phyloP scores from a whole-genome alignment of 1,140 invertebrate genomes.

The Apocrypta bakeri region DNA sequence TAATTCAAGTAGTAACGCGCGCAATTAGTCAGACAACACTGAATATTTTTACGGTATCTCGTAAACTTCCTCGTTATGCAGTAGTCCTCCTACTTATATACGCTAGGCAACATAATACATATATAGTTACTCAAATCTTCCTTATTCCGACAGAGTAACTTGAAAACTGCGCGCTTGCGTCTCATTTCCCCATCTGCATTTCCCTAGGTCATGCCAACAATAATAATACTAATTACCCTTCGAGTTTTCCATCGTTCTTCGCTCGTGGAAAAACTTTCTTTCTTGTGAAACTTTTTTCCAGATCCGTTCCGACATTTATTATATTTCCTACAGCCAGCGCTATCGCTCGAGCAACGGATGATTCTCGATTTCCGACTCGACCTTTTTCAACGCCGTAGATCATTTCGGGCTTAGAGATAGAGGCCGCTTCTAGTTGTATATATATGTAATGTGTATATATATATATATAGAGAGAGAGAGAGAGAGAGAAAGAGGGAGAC shows the following conservation, averaged over 20 bases:
- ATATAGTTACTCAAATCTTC: not conserved
- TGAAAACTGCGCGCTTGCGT: too few species aligned
- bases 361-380: slow-evolving; percentile 35
- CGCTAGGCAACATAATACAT: not conserved
- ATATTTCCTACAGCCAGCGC: not conserved
- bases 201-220: not conserved
- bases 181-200: not conserved
- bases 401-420: slow-evolving; percentile 28
- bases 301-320: slow-evolving; percentile 1
- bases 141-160: too few species aligned
- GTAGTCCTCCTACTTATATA: not conserved
- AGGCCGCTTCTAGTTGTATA: not conserved
- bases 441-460: not conserved
- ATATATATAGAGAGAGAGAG: not conserved
- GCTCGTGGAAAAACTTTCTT: not conserved
- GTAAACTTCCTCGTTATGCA: not conserved
- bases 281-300: not conserved
- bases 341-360: slow-evolving; percentile 8
- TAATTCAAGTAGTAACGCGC: not conserved
- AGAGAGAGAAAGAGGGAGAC: not conserved
- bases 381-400: slow-evolving; percentile 6
- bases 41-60: slow-evolving; percentile 8
- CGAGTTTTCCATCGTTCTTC: not conserved
- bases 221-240: not conserved
- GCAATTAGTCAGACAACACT: not conserved